Evolutionary conservation across 2,797 vertebrate genomes (phyloP).

Genomic region (Astyanax mexicanus): DNA sequence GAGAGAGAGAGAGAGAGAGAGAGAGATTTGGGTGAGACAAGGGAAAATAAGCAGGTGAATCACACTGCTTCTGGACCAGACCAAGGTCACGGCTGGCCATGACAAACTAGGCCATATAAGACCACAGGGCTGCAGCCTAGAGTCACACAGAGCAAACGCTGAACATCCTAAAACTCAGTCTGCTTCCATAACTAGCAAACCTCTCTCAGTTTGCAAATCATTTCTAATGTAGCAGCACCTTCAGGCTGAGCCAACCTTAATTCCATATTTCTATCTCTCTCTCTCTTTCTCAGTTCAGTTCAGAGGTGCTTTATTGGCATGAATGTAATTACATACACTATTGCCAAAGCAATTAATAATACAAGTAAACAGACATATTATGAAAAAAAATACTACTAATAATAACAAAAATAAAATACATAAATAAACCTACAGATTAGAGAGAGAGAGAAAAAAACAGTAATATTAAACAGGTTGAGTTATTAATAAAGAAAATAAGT

Average conservation of each 20-base stretch:
- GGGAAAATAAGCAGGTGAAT: conserved; percentile 21
- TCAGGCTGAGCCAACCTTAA: not conserved
- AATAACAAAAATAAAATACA: too few species aligned
- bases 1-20: conserved; percentile 3
- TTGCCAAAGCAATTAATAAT: too few species aligned
- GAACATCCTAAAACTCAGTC: not conserved
- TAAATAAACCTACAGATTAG: too few species aligned
- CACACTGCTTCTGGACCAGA: not conserved
- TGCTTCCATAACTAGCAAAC: not conserved
- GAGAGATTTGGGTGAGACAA: not conserved
- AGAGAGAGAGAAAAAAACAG: too few species aligned
- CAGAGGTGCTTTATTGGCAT: too few species aligned
- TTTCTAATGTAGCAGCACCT: not conserved
- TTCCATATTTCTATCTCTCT: not conserved
- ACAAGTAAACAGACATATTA: too few species aligned
- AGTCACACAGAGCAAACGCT: conserved; percentile 8
- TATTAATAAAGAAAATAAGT: too few species aligned
- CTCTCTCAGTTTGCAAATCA: not conserved
- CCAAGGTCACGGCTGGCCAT: not conserved
- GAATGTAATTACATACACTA: too few species aligned
- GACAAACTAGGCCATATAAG: conserved; percentile 31
- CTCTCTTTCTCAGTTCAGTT: too few species aligned
- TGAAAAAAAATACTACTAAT: too few species aligned
- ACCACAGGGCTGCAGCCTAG: not conserved
- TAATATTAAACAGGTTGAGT: too few species aligned